Base-by-base conservation (phyloP, 2,113 vertebrate genomes). In the Amphilophus citrinellus region DNA sequence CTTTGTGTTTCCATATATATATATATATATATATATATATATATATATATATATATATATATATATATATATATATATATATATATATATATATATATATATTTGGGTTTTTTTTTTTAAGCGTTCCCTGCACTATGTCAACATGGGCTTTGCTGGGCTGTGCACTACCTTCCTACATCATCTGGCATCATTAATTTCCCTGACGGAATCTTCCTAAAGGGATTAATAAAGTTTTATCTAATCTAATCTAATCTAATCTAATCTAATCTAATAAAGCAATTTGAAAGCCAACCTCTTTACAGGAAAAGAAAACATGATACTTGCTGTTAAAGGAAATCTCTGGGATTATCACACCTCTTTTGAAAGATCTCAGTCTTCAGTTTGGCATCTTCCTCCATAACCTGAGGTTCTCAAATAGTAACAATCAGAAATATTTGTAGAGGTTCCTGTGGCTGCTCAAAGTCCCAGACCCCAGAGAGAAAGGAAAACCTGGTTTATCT, bases 321-420 rank as follows among this genome's bases (percentile, higher is more conserved):
- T 50, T 71, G 24, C 24, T 71, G 65, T 50, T 71, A 30, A 1
- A 73, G 66, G 24, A 3, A 73, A 71, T 71, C 44, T 27, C 66
- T 71, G 20, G 44, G 30, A 53, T 53, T 71, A 4, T 27, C 66
- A 71, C 53, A 0, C 24, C 17, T 32, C 6, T 13, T 71, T 53
- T 71, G 17, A 7, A 71, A 53, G 66, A 53, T 42, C 44, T 71
- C 32, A 24, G 53, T 71, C 66, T 71, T 32, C 24, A 53, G 44
- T 53, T 71, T 71, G 66, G 53, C 66, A 71, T 71, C 44, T 53
- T 53, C 65, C 47, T 71, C 42, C 42, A 71, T 71, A 50, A 50
- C 65, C 24, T 2, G 24, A 71, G 65, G 42, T 71, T 50, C 65
- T 71, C 30, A 8, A 30, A 71, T 71, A 50, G 15, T 71, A 15